Evolutionary conservation across 2,113 vertebrate genomes (phyloP).

Genomic region (Perca flavescens): DNA sequence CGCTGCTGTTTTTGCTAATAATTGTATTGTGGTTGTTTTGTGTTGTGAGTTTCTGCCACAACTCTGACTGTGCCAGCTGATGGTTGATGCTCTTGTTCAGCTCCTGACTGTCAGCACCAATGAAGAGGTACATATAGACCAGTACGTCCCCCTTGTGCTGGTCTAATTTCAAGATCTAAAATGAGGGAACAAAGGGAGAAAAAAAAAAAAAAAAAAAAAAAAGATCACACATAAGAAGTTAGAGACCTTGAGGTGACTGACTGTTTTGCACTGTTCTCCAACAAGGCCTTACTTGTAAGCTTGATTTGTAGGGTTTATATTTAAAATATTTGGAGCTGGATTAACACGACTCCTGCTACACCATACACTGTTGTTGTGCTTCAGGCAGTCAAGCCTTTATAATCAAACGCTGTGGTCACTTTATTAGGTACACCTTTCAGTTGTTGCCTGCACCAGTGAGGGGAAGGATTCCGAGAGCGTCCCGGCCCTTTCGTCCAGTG

Average conservation of each 20-base stretch:
- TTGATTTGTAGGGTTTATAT: constrained; percentile 9
- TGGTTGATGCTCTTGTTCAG: constrained; percentile 87
- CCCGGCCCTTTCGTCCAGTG: no score
- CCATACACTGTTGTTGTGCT: background rate
- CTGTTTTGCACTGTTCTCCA: background rate
- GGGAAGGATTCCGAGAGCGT: no score
- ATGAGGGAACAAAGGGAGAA: background rate
- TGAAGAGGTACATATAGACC: constrained; percentile 89
- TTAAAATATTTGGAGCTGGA: background rate
- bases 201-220: background rate
- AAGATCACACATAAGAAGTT: background rate
- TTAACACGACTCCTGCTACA: constrained; percentile 1
- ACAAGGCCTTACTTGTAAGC: background rate
- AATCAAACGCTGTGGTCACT: background rate
- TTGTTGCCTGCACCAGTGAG: no score
- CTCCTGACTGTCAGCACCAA: constrained; percentile 82
- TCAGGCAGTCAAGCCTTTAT: background rate
- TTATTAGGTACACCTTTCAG: background rate
- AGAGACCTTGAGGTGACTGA: background rate
- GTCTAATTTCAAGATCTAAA: constrained; percentile 88
- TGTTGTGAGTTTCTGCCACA: constrained; percentile 75
- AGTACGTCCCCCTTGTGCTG: constrained; percentile 77
- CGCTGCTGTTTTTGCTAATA: background rate
- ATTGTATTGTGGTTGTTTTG: constrained; percentile 5
- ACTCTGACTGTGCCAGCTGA: constrained; percentile 86